Percentiles rank a stretch among this genome's conserved stretches.
Evolutionary conservation across 2,113 vertebrate species (phyloP).

Genomic region (Chinchilla lanigera): DNA sequence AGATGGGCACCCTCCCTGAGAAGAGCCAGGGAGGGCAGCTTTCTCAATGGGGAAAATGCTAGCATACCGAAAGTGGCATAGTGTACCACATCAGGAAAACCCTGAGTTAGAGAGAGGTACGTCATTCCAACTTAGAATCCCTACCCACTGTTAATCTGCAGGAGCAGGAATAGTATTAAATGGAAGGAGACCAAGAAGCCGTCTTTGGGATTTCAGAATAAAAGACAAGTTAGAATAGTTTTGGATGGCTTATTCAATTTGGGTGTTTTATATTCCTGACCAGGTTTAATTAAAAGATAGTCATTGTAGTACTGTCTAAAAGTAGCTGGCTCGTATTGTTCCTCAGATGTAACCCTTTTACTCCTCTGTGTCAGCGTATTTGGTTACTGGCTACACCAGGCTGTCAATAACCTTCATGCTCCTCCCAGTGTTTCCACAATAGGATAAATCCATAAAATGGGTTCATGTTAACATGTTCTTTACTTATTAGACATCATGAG

Average conservation of each 20-base stretch:
- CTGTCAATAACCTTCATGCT: background rate
- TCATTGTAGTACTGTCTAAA: background rate
- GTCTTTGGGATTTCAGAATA: background rate
- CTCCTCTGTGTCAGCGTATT: background rate
- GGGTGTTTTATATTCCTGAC: background rate
- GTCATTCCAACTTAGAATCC: conserved; percentile 5
- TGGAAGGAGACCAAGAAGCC: conserved; percentile 21
- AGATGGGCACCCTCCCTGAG: background rate
- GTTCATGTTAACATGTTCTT: background rate
- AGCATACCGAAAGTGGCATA: background rate
- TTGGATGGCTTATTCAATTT: background rate
- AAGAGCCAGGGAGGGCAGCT: background rate
- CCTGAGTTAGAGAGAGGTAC: background rate
- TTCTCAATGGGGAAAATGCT: background rate
- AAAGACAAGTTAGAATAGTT: background rate
- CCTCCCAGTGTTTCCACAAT: background rate
- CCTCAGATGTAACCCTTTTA: background rate
- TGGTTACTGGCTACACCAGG: background rate
- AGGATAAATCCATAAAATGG: background rate
- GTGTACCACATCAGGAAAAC: background rate
- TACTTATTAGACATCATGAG: background rate
- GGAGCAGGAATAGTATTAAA: background rate
- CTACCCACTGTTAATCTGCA: background rate
- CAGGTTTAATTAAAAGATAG: background rate
- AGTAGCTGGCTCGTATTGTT: background rate